These are phyloP conservation scores for Ypsolopha sequella DNA, from an alignment of 2,888 invertebrate genomes.

Conservation along the genomic window DNA sequence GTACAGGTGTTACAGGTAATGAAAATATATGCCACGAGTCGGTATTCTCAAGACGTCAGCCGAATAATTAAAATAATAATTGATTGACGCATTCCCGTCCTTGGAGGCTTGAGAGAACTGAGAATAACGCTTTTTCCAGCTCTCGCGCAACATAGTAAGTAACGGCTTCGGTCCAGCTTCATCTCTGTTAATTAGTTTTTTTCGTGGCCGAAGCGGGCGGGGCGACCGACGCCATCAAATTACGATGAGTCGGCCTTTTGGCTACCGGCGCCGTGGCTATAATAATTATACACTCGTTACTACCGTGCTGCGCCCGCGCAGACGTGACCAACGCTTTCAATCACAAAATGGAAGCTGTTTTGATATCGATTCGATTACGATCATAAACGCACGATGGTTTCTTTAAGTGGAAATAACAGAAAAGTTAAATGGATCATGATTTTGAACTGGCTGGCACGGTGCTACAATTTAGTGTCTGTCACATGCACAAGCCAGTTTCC, in stretches of 20 bases:
- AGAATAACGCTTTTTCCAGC: neutral
- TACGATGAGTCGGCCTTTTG: slow-evolving; percentile 69
- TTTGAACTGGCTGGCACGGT: neutral
- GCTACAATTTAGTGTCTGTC: neutral
- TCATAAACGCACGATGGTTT: neutral
- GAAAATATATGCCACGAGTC: too few species aligned
- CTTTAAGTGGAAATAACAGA: neutral
- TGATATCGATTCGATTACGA: slow-evolving; percentile 18
- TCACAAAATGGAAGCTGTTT: slow-evolving; percentile 31
- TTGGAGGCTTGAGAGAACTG: neutral
- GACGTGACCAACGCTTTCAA: slow-evolving; percentile 34
- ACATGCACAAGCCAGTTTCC: neutral
- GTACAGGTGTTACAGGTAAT: too few species aligned
- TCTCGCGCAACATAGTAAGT: slow-evolving; percentile 4
- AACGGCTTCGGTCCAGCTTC: slow-evolving; percentile 21
- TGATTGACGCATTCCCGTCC: neutral
- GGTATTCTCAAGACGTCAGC: too few species aligned
- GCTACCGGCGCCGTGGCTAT: slow-evolving; percentile 55
- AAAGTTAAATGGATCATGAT: neutral
- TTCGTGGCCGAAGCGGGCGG: slow-evolving; percentile 42
- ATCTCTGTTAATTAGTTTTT: slow-evolving; percentile 69
- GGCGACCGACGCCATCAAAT: slow-evolving; percentile 66
- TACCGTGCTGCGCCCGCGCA: slow-evolving; percentile 55
- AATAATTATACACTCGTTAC: slow-evolving; percentile 71
- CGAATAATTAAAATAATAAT: neutral